phyloP scores from a whole-genome alignment of 1,140 invertebrate species.

The Calephelis nemesis region DNA sequence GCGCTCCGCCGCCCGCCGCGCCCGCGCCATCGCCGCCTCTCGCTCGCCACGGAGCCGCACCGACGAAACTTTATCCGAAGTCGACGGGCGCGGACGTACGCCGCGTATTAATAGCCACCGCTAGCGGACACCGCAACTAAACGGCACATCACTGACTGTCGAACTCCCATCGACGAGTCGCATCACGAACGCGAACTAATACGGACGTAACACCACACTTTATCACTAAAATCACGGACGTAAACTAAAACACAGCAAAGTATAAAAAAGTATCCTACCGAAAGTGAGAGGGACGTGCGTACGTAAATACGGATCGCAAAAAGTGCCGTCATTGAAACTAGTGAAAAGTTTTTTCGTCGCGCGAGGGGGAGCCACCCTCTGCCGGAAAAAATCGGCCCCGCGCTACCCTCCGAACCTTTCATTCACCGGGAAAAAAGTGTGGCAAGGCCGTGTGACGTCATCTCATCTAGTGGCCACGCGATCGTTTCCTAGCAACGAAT shows the following conservation, averaged over 20 bases:
- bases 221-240: constrained; percentile 33
- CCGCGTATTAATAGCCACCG: constrained; percentile 73
- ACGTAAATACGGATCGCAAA: constrained; percentile 68
- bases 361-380: constrained; percentile 69
- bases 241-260: background rate
- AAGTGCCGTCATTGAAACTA: constrained; percentile 76
- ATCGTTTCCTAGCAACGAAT: constrained; percentile 79
- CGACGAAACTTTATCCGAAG: constrained; percentile 75
- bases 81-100: constrained; percentile 72
- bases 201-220: constrained; percentile 48
- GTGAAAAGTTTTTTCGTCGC: constrained; percentile 75
- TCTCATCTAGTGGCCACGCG: constrained; percentile 77
- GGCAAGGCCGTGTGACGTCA: constrained; percentile 81
- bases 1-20: constrained; percentile 70
- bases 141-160: constrained; percentile 35
- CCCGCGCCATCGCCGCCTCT: constrained; percentile 71
- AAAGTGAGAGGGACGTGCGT: constrained; percentile 67
- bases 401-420: constrained; percentile 79
- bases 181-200: constrained; percentile 45
- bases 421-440: constrained; percentile 82
- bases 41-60: constrained; percentile 68
- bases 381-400: constrained; percentile 74
- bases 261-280: constrained; percentile 27
- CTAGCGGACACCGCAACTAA: constrained; percentile 63
- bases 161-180: constrained; percentile 58